These are phyloP conservation scores for Pomacea maculata DNA, from an alignment of 1,140 invertebrate species.

Conservation along the genomic window DNA sequence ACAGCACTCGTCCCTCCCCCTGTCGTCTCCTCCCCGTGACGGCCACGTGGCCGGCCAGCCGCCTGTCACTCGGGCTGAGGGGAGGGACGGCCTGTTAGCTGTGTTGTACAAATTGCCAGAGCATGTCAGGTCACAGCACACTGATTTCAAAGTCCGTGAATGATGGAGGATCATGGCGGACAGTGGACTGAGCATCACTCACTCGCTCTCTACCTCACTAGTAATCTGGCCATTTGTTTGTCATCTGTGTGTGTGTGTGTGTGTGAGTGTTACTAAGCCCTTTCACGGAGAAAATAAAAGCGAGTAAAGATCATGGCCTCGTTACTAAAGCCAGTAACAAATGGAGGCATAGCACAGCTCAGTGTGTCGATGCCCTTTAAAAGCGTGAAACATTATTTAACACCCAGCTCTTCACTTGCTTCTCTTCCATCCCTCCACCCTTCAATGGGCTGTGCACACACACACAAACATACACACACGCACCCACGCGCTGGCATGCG, in stretches of 20 bases:
- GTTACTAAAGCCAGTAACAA: neutral
- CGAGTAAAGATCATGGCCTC: neutral
- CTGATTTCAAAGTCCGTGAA: no score
- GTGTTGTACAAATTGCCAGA: no score
- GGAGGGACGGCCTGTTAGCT: no score
- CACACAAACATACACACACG: constrained; percentile 7
- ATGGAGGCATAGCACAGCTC: neutral
- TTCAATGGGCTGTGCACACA: neutral
- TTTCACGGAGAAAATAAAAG: neutral
- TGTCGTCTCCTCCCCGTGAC: no score
- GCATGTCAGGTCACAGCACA: no score
- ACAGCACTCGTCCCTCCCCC: no score
- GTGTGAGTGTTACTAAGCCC: neutral
- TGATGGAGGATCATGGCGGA: no score
- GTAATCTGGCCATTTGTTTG: neutral
- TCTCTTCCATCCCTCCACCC: neutral
- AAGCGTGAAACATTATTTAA: neutral
- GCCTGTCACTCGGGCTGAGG: no score
- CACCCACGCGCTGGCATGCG: neutral
- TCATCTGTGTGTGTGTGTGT: neutral
- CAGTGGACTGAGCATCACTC: neutral
- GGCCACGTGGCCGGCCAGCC: no score
- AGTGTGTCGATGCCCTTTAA: neutral
- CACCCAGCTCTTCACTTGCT: no score
- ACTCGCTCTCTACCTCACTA: neutral